Evolutionary conservation across 1,140 invertebrate species (phyloP), one percentile per base, ranked within the genome.

Genomic region (Drosophila nigrodunni): DNA sequence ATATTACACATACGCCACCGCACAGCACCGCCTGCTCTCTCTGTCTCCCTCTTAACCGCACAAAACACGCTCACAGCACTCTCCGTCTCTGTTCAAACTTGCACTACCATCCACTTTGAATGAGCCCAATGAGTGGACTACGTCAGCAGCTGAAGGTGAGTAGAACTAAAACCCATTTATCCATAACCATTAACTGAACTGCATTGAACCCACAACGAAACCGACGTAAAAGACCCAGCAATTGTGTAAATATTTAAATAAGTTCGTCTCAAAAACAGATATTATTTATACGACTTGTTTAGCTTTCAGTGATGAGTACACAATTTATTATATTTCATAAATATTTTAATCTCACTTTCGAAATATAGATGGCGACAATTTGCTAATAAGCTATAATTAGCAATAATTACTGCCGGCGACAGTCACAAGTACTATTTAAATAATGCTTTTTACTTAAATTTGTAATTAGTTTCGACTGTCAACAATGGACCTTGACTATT

Each of bases 121-220:
- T 92, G 90, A 92, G 90, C 90, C 87, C 90, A 47, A 92, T 92
- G 90, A 92, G 90, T 54, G 90, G 90, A 78, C 83, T 92, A 67
- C 90, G 90, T 49, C 90, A 92, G 44, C 90, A 92, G 70, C 80
- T 92, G 34, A 92, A 92, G 90, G 90, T 92, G 61, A 91, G 86
- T 91, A 74, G 13, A 30, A 55, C 46, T 39, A 50, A 68, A 60
- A 5, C 50, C 37, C 37, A 7, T 10, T 13, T 21, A 30, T 30
- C 25, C 25, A 4, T 4, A 34, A 11, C 34, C 44, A 11, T n/a
- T 41, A 15, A 18, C 60, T 4, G 41, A 46, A 44, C 41, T 8
- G n/a, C n/a, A 47, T 46, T 21, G 35, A 64, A 39, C 60, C 60
- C 47, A 25, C 39, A 65, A 54, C 61, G 35, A 37, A 52, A 52